Evolutionary conservation across 2,888 invertebrate species (phyloP).

Genomic region (Pammene fasciana): DNA sequence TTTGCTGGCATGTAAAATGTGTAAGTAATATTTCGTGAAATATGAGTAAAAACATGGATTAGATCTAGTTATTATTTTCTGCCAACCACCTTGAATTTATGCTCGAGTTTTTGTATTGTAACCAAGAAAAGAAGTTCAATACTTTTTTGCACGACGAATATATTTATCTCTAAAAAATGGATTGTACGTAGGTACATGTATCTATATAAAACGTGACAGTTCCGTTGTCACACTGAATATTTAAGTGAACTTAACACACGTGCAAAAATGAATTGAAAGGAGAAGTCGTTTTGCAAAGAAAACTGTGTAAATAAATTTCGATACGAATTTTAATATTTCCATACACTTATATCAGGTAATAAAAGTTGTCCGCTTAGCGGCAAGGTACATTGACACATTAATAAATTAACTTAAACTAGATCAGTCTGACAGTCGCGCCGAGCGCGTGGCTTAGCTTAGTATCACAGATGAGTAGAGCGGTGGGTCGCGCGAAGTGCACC

Average conservation of each 20-base stretch:
- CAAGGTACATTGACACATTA: conserved; percentile 81
- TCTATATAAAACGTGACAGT: not conserved
- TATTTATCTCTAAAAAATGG: not conserved
- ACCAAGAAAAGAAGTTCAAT: too few relatives aligned
- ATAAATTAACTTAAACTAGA: conserved; percentile 81
- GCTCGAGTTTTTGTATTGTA: not conserved
- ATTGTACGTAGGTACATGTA: not conserved
- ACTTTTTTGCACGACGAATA: conserved; percentile 2
- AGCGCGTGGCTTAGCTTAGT: conserved; percentile 80
- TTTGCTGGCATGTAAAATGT: not conserved
- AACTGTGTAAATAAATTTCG: conserved; percentile 59
- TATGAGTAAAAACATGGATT: too few relatives aligned
- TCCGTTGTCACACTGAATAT: not conserved
- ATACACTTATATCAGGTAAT: conserved; percentile 76
- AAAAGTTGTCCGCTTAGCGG: conserved; percentile 80
- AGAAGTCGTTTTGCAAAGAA: conserved; percentile 54
- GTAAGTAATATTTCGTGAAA: too few relatives aligned
- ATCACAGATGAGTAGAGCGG: conserved; percentile 83
- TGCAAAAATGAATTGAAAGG: conserved; percentile 6
- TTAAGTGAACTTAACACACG: not conserved
- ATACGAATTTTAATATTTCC: conserved; percentile 65
- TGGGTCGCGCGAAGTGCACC: conserved; percentile 76
- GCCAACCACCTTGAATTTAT: not conserved
- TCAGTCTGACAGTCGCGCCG: conserved; percentile 82
- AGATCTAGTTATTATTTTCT: not conserved